These are phyloP conservation scores for Excalfactoria chinensis DNA, from an alignment of 2,113 vertebrate genomes.

Conservation along the genomic window DNA sequence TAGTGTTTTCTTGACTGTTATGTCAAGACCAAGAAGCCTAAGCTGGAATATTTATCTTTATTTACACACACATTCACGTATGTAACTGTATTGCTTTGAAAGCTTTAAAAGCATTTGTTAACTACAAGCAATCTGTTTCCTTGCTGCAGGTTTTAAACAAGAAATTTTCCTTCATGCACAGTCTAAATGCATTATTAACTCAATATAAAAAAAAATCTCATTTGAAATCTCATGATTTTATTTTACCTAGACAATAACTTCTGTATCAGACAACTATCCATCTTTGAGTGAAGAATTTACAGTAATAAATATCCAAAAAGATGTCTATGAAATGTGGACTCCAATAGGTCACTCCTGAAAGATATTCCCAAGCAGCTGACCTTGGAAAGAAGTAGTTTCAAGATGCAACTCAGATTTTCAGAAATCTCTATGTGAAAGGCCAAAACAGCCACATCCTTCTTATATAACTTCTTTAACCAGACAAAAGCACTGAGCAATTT, in stretches of 20 bases:
- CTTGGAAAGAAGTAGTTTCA: not conserved
- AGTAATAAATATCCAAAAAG: not conserved
- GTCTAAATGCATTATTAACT: not conserved
- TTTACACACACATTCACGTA: fast-evolving
- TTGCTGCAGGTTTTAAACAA: not conserved
- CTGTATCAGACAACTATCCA: not conserved
- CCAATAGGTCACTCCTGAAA: not conserved
- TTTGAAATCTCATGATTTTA: not conserved
- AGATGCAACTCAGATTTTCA: not conserved
- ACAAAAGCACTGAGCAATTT: not conserved
- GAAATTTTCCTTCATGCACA: not conserved
- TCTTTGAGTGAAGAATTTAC: not conserved
- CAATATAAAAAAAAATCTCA: not conserved
- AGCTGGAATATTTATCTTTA: not conserved
- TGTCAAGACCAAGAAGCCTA: not conserved
- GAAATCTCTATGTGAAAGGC: not conserved
- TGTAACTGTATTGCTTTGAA: not conserved
- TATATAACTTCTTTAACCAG: not conserved
- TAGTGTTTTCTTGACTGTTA: not conserved
- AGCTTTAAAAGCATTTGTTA: not conserved
- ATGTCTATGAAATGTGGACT: not conserved
- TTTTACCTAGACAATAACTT: not conserved
- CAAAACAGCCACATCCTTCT: not conserved
- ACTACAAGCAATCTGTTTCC: not conserved
- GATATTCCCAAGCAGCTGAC: not conserved